phyloP scores from a whole-genome alignment of 2,113 vertebrate genomes.

The Caloenas nicobarica region DNA sequence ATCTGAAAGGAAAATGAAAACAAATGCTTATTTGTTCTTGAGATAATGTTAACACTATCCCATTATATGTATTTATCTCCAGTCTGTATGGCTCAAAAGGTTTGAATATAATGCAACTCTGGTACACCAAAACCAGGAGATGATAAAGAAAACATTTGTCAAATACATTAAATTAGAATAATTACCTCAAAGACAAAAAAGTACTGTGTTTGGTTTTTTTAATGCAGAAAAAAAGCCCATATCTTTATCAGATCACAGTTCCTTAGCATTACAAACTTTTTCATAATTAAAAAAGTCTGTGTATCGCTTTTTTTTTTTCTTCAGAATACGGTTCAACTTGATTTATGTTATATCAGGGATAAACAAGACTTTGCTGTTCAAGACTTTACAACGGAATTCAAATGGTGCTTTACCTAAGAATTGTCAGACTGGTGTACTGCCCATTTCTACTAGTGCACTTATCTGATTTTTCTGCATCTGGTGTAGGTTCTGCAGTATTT shows the following conservation, averaged over 20 bases:
- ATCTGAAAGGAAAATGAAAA: slow-evolving; percentile 16
- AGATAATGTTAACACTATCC: slow-evolving; percentile 4
- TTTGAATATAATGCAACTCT: neutral
- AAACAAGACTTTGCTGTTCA: neutral
- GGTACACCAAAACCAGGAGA: neutral
- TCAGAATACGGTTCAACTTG: neutral
- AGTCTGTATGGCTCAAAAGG: slow-evolving; percentile 15
- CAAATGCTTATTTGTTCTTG: neutral
- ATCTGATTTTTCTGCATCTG: neutral
- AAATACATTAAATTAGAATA: slow-evolving; percentile 6
- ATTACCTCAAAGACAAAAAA: neutral
- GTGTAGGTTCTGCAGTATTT: neutral
- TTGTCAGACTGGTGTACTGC: neutral
- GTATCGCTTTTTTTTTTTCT: neutral
- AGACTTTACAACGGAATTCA: neutral
- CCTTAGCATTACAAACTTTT: neutral
- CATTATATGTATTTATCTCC: slow-evolving; percentile 23
- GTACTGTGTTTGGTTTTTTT: neutral
- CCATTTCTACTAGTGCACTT: neutral
- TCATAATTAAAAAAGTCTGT: neutral
- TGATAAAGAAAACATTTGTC: slow-evolving; percentile 1
- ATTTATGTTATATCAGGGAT: neutral
- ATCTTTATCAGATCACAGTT: neutral
- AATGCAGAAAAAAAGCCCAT: neutral
- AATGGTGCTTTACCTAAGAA: neutral